Conservation (phyloP, 2,888 invertebrate species). For the Euplagia quadripunctaria region DNA sequence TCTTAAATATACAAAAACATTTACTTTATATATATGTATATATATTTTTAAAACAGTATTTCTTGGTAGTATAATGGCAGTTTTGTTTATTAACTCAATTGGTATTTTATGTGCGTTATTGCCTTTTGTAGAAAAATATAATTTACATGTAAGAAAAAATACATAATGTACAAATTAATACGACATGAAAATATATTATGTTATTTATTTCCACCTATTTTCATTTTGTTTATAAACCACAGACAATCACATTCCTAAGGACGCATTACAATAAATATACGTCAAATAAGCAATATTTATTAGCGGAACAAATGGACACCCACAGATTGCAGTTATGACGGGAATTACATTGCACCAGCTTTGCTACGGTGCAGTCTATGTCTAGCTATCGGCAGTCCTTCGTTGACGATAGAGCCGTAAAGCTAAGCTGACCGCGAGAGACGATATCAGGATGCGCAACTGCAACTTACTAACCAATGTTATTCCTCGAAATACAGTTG, state of each 20-base stretch:
- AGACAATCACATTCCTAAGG: constrained; percentile 66
- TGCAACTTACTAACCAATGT: too few species aligned
- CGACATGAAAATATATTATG: constrained; percentile 83
- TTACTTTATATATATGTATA: neutral
- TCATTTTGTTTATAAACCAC: constrained; percentile 84
- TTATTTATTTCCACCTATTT: constrained; percentile 85
- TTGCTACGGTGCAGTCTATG: too few species aligned
- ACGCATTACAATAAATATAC: too few species aligned
- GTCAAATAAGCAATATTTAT: too few species aligned
- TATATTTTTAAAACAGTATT: constrained; percentile 35
- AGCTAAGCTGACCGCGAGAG: too few species aligned
- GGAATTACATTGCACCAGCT: too few species aligned
- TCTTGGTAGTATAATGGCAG: constrained; percentile 56
- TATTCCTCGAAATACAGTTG: too few species aligned
- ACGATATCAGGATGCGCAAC: too few species aligned
- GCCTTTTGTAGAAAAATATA: constrained; percentile 73
- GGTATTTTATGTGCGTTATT: constrained; percentile 79
- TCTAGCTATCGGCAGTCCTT: too few species aligned
- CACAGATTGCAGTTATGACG: too few species aligned
- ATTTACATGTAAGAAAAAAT: constrained; percentile 74
- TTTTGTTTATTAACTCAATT: constrained; percentile 66
- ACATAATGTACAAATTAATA: constrained; percentile 86
- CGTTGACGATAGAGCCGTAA: too few species aligned
- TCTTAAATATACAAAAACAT: neutral
- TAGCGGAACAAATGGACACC: too few species aligned